Percentiles rank a stretch among this genome's conserved stretches.
phyloP scores from a whole-genome alignment of 64 coral and sea anemone genomes.

The Exaiptasia diaphana region DNA sequence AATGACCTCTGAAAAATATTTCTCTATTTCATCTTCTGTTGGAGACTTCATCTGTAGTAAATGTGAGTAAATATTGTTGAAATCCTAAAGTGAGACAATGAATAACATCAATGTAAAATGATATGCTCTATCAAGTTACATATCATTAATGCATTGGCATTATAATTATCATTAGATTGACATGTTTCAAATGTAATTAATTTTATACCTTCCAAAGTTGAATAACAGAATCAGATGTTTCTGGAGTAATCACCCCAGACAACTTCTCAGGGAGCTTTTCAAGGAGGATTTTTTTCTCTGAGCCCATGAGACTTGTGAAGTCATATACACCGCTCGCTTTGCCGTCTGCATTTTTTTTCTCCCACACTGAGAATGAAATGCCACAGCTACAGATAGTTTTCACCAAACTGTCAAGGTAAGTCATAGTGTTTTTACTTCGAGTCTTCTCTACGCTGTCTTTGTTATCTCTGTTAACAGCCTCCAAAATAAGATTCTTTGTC shows the following conservation, averaged over 20 bases:
- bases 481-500: conserved; percentile 15
- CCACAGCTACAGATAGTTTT: conserved; percentile 64
- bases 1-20: conserved; percentile 17
- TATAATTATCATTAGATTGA: no score
- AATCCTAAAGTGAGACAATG: not conserved
- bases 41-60: not conserved
- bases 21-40: conserved; percentile 35
- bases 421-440: not conserved
- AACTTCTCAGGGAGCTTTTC: conserved; percentile 10
- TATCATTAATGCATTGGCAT: no score
- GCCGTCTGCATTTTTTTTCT: conserved; percentile 68
- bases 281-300: conserved; percentile 50
- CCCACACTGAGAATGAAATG: conserved; percentile 60
- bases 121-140: no score
- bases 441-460: conserved; percentile 31
- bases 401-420: not conserved
- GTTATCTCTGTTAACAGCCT: conserved; percentile 37
- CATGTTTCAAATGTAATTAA: not conserved
- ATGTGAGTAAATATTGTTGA: conserved; percentile 6
- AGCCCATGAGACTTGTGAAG: conserved; percentile 69
- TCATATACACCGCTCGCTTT: conserved; percentile 39
- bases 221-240: not conserved
- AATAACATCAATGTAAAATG: not conserved
- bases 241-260: not conserved
- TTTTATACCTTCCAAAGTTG: conserved; percentile 15